Base-by-base conservation (phyloP, 2,797 vertebrate genomes). In the Urocyon cinereoargenteus region DNA sequence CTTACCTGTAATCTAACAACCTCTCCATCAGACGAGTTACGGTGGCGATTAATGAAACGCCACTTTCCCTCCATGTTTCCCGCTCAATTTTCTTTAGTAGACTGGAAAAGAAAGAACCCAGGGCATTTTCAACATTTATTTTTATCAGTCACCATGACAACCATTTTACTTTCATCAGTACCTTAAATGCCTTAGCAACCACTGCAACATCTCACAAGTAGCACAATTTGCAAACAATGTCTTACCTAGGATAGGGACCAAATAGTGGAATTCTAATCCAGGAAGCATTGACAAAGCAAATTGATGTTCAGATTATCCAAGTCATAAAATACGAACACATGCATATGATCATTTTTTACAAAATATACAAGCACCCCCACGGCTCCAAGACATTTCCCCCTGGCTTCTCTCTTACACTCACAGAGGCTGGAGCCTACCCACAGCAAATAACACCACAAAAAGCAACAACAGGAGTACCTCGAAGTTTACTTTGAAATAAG, bases 211-310 rank as follows among this genome's bases (percentile, higher is more conserved):
- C 98, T 98, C 97, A 98, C 98, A 98, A 98, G 97, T 98, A 98
- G 96, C 97, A 98, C 97, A 96, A 98, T 98, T 99, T 99, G 98
- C 99, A 99, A 99, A 99, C 98, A 98, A 98, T 98, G 83, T 99
- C 99, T 99, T 99, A 99, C 99, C 99, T 99, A 99, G 99, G 99
- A 99, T 99, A 99, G 96, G 99, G 99, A 99, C 99, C 99, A 99
- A 99, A 99, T 98, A 99, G 99, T 99, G 99, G 99, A 99, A 99
- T 99, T 99, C 99, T 99, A 99, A 98, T 99, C 99, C 99, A 99
- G 99, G 99, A 99, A 99, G 99, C 99, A 99, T 99, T 99, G 99
- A 99, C 98, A 99, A 99, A 99, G 99, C 99, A 99, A 99, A 99
- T 98, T 99, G 98, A 99, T 99, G 99, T 99, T 99, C 98, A 99